Evolutionary conservation across 2,888 invertebrate species (phyloP).

Genomic region (Patella pellucida): DNA sequence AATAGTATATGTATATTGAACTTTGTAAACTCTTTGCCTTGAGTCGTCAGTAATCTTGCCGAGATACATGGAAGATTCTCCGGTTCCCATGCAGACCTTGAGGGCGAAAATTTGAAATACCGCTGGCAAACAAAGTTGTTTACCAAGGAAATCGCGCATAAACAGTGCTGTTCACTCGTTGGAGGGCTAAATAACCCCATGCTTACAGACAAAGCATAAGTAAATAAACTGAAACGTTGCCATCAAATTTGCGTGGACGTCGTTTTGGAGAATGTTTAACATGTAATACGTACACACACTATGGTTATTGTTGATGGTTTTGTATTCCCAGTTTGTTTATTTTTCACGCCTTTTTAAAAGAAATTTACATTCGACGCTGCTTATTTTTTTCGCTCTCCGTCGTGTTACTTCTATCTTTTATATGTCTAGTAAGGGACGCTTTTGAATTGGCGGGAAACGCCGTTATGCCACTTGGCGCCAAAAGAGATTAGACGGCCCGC

Average conservation of each 20-base stretch:
- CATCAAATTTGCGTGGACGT: conserved; percentile 4
- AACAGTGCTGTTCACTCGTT: conserved; percentile 18
- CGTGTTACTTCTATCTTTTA: no score
- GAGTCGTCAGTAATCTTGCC: not conserved
- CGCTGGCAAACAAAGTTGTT: conserved; percentile 26
- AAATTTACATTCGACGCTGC: no score
- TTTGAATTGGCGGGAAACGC: no score
- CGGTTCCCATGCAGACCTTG: not conserved
- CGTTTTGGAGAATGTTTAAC: conserved; percentile 12
- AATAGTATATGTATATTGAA: not conserved
- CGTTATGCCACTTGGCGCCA: no score
- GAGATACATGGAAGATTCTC: not conserved
- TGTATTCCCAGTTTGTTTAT: conserved; percentile 19
- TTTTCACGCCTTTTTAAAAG: conserved; percentile 21
- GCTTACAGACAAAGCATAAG: conserved; percentile 19
- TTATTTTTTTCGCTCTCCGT: no score
- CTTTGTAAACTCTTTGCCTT: not conserved
- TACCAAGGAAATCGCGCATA: conserved; percentile 23
- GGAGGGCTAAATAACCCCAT: conserved; percentile 23
- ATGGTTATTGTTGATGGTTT: conserved; percentile 16
- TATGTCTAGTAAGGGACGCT: no score
- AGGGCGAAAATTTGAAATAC: conserved; percentile 23
- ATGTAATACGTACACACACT: conserved; percentile 14
- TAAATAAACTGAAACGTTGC: conserved; percentile 13
- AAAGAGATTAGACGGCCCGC: no score